Conservation (phyloP, 2,888 invertebrate species). For the Geophilus truncorum region DNA sequence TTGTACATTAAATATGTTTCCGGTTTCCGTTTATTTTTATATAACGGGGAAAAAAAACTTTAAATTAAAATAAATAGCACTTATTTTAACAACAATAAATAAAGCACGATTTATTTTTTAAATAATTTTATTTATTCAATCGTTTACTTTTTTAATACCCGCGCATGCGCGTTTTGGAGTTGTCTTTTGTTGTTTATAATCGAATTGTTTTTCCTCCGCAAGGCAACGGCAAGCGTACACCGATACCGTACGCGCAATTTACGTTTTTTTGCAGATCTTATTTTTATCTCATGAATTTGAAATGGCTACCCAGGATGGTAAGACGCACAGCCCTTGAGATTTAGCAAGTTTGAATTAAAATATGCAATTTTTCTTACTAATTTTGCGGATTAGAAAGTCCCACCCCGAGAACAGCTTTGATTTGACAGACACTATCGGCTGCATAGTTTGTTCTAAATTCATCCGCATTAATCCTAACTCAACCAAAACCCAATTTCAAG, state of each 20-base stretch:
- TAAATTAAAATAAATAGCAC: too few relatives aligned
- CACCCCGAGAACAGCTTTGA: background rate
- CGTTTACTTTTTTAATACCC: background rate
- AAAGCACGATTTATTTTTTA: too few relatives aligned
- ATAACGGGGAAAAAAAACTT: too few relatives aligned
- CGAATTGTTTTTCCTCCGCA: constrained; percentile 13
- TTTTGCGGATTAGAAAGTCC: background rate
- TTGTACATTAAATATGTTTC: too few relatives aligned
- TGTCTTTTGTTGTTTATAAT: constrained; percentile 11
- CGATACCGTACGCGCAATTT: background rate
- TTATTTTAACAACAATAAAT: too few relatives aligned
- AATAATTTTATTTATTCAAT: too few relatives aligned
- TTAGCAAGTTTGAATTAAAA: background rate
- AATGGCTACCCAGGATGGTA: constrained; percentile 30
- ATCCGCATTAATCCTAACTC: background rate
- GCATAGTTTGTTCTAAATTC: background rate
- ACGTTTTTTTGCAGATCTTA: background rate
- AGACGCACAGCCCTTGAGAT: background rate
- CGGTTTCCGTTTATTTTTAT: too few relatives aligned
- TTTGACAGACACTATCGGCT: background rate
- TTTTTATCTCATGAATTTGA: background rate
- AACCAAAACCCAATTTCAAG: background rate
- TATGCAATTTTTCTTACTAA: background rate
- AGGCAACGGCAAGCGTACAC: background rate
- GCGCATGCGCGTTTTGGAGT: background rate